phyloP scores from a whole-genome alignment of 2,888 invertebrate species.

The Melieria picta region DNA sequence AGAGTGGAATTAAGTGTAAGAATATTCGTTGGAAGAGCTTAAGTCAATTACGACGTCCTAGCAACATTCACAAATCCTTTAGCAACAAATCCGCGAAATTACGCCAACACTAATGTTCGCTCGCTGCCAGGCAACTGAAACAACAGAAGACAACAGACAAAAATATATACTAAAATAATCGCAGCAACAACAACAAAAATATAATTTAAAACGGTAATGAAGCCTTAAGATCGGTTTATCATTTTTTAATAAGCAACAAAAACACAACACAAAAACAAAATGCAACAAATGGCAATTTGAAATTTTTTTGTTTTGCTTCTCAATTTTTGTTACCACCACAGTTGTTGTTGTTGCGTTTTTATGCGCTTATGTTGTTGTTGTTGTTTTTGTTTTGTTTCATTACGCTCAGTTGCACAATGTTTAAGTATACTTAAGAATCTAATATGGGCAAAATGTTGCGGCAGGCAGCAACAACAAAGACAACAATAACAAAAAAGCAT shows the following conservation, averaged over 20 bases:
- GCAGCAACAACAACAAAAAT: not conserved
- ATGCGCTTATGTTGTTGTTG: not conserved
- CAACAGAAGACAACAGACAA: no score
- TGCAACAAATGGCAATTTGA: not conserved
- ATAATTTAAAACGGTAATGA: conserved; percentile 1
- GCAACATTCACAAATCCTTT: no score
- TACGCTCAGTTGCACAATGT: not conserved
- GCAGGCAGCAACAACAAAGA: no score
- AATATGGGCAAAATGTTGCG: not conserved
- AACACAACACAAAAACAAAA: not conserved
- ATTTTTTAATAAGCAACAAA: not conserved
- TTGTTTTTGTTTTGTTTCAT: not conserved
- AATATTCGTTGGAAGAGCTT: no score
- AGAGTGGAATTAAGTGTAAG: no score
- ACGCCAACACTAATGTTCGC: no score
- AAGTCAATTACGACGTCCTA: no score
- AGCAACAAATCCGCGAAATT: no score
- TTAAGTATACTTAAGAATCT: conserved; percentile 1
- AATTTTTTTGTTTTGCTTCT: no score
- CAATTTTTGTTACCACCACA: not conserved
- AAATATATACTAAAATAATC: not conserved
- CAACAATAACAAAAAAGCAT: no score
- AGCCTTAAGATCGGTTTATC: not conserved
- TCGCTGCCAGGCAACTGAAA: no score
- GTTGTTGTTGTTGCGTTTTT: not conserved